Evolutionary conservation across 2,797 vertebrate genomes (phyloP).

Genomic region (Salarias fasciatus): DNA sequence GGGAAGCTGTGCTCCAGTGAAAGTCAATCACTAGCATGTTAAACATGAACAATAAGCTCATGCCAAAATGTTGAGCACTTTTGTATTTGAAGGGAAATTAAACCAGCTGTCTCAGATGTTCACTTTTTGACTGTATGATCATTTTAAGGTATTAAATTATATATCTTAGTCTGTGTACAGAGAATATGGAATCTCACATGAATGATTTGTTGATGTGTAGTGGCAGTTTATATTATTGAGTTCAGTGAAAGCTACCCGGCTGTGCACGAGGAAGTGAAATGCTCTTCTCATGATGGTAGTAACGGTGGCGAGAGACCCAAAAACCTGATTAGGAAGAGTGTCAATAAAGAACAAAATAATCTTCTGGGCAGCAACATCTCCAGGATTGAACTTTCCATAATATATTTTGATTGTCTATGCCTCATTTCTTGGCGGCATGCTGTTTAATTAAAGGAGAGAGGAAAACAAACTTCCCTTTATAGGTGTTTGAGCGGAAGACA

Average conservation of each 20-base stretch:
- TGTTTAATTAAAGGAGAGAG: conserved; percentile 83
- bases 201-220: conserved; percentile 55
- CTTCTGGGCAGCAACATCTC: conserved; percentile 86
- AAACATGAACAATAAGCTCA: conserved; percentile 38
- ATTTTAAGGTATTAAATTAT: conserved; percentile 55
- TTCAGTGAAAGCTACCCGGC: conserved; percentile 68
- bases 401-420: conserved; percentile 88
- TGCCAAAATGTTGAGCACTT: conserved; percentile 45
- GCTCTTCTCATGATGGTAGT: conserved; percentile 6
- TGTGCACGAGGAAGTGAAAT: conserved; percentile 78
- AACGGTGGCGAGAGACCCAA: conserved; percentile 80
- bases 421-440: conserved; percentile 78
- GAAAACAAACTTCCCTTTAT: conserved; percentile 51
- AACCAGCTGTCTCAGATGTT: conserved; percentile 40
- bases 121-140: conserved; percentile 34
- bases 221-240: conserved; percentile 58
- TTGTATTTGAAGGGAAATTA: conserved; percentile 9
- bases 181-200: conserved; percentile 34
- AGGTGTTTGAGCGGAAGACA: conserved; percentile 58
- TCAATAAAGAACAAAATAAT: conserved; percentile 85
- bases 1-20: conserved; percentile 49
- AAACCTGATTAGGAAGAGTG: conserved; percentile 85
- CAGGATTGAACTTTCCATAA: conserved; percentile 86
- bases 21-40: conserved; percentile 56
- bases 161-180: conserved; percentile 51